Base-by-base conservation (phyloP, 2,797 vertebrate species). In the Acanthiza pusilla region DNA sequence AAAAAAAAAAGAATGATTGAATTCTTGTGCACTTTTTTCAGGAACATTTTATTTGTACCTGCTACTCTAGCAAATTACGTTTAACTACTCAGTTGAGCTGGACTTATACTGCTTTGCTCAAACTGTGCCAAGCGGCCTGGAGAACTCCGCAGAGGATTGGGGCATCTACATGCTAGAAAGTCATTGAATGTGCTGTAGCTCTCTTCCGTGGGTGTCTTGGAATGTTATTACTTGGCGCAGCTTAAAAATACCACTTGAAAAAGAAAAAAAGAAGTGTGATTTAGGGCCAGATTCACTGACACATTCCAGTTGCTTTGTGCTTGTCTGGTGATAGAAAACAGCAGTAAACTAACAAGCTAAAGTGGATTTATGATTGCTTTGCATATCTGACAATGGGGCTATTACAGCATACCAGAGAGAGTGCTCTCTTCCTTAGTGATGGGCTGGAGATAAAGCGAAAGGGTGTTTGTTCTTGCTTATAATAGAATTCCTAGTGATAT, bases 281-380 rank as follows among this genome's bases (percentile, higher is more conserved):
- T 97, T 94, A 93, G 88, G 76, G 71, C 92, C 83, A 90, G 76
- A 93, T 94, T 94, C 91, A 54, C 94, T 96, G 94, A 93, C 93
- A 94, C 70, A 89, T 96, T 97, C 95, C 95, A 93, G 85, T 93
- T 92, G 60, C 89, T 94, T 94, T 96, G 87, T 86, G 91, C 94
- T 96, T 95, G 89, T 93, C 94, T 96, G 79, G 79, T 94, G 94
- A 96, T 91, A 91, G 85, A 93, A 94, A 94, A 76, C 92, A 96
- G 92, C 95, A 95, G 92, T 96, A 96, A 96, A 94, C 91, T 90
- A 93, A 94, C 94, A 95, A 90, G 89, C 92, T 96, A 60, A 84
- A 95, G 94, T 89, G 87, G 89, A 96, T 97, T 95, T 96, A 94
- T 96, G 93, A 94, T 88, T 81, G 89, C 89, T 91, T 95, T 91